phyloP scores from a whole-genome alignment of 2,797 vertebrate species.

The Dendrocincla fuliginosa region DNA sequence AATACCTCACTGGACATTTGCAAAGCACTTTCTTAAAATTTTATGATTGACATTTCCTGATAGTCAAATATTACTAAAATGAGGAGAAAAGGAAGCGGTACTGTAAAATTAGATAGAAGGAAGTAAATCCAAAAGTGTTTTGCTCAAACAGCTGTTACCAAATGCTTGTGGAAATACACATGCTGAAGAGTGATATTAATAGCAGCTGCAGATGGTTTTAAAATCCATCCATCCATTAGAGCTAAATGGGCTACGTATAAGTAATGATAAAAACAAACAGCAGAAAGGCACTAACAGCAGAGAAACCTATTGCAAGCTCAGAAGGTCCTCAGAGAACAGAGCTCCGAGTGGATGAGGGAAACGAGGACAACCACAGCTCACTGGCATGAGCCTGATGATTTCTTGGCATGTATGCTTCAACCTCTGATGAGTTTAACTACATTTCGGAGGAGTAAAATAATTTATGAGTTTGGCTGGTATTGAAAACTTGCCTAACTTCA shows the following conservation, averaged over 20 bases:
- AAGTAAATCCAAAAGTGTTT: neutral
- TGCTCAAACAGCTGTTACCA: slow-evolving; percentile 29
- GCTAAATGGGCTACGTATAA: neutral
- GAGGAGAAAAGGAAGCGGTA: neutral
- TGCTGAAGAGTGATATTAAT: slow-evolving; percentile 28
- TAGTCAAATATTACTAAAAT: neutral
- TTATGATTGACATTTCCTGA: neutral
- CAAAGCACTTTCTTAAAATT: neutral
- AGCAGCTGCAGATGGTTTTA: slow-evolving; percentile 40
- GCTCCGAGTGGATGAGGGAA: neutral
- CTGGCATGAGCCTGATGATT: neutral
- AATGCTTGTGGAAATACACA: slow-evolving; percentile 7
- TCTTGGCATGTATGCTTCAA: neutral
- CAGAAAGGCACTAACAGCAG: neutral
- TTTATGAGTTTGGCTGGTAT: neutral
- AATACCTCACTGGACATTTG: neutral
- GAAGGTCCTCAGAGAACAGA: neutral
- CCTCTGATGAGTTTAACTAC: neutral
- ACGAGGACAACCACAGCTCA: neutral
- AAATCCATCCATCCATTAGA: slow-evolving; percentile 21
- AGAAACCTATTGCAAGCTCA: neutral
- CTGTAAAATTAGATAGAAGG: slow-evolving; percentile 15
- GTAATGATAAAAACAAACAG: neutral
- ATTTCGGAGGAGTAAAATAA: neutral
- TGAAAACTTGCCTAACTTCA: neutral